Conservation (phyloP, 2,888 invertebrate genomes). For the Bimastos eiseni region DNA sequence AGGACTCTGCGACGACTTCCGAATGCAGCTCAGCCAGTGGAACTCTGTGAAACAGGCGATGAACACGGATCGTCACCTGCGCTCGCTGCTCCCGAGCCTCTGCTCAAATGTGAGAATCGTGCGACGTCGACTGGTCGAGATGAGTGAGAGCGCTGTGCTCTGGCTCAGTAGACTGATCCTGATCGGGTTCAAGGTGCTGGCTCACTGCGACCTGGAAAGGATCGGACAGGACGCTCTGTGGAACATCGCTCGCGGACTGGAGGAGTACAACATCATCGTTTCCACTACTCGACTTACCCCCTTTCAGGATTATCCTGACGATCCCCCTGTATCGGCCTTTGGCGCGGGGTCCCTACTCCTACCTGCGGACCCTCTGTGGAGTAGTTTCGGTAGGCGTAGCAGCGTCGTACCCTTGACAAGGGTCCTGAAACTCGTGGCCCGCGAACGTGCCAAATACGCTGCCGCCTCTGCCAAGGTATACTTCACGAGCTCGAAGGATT, state of each 20-base stretch:
- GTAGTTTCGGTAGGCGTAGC: background rate
- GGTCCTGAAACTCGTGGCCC: conserved; percentile 55
- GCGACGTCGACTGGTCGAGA: conserved; percentile 47
- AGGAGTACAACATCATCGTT: conserved; percentile 59
- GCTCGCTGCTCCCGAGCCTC: conserved; percentile 51
- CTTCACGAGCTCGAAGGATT: conserved; percentile 55
- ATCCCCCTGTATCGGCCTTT: background rate
- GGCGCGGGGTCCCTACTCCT: conserved; percentile 22
- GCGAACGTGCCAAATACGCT: conserved; percentile 57
- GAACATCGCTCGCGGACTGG: conserved; percentile 59
- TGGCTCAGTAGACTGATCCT: conserved; percentile 57
- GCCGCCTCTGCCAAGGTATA: conserved; percentile 56
- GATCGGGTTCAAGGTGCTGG: conserved; percentile 58
- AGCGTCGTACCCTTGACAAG: conserved; percentile 49
- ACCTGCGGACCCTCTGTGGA: conserved; percentile 42
- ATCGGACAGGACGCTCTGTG: conserved; percentile 57
- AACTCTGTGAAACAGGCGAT: conserved; percentile 57
- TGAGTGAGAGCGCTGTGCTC: conserved; percentile 54
- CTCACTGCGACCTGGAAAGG: conserved; percentile 56
- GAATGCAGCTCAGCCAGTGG: conserved; percentile 58
- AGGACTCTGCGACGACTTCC: conserved; percentile 59
- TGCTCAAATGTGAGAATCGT: conserved; percentile 52
- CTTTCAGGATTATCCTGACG: background rate
- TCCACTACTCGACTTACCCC: background rate
- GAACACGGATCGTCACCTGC: conserved; percentile 54